Evolutionary conservation across 2,113 vertebrate genomes (phyloP).

Genomic region (Nothobranchius furzeri): DNA sequence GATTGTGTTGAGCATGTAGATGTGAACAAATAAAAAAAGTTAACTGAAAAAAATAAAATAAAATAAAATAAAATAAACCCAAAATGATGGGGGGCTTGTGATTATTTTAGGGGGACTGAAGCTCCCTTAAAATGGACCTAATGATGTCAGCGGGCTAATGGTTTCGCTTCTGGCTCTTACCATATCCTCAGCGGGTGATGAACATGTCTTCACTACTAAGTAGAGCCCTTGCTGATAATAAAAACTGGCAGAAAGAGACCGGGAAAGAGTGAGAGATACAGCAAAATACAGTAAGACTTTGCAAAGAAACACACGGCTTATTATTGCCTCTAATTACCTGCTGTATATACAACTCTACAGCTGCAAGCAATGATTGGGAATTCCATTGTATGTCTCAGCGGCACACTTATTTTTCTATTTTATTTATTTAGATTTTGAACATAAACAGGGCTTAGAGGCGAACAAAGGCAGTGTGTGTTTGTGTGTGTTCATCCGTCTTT

Average conservation of each 20-base stretch:
- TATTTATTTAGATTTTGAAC: neutral
- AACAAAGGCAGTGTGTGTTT: constrained; percentile 18
- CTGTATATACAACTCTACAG: constrained; percentile 56
- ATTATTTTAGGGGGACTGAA: too few species aligned
- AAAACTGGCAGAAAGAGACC: constrained; percentile 48
- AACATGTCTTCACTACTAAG: constrained; percentile 60
- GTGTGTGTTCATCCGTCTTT: constrained; percentile 18
- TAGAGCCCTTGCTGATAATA: constrained; percentile 60
- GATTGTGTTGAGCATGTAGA: too few species aligned
- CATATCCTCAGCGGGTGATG: constrained; percentile 66
- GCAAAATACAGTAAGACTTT: neutral
- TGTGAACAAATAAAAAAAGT: too few species aligned
- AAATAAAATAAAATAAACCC: too few species aligned
- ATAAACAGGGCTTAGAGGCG: constrained; percentile 33
- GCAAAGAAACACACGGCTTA: constrained; percentile 34
- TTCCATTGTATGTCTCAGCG: constrained; percentile 43
- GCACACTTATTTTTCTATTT: constrained; percentile 14
- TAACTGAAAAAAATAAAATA: too few species aligned
- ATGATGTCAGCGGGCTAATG: constrained; percentile 47
- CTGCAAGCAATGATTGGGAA: constrained; percentile 45
- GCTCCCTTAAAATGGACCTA: too few species aligned
- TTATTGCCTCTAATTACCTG: constrained; percentile 71
- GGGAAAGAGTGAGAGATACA: constrained; percentile 29
- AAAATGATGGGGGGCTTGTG: too few species aligned
- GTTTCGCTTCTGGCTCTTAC: constrained; percentile 64